Conservation (phyloP, 2,888 invertebrate genomes). For the Dicroscelio sp. region DNA sequence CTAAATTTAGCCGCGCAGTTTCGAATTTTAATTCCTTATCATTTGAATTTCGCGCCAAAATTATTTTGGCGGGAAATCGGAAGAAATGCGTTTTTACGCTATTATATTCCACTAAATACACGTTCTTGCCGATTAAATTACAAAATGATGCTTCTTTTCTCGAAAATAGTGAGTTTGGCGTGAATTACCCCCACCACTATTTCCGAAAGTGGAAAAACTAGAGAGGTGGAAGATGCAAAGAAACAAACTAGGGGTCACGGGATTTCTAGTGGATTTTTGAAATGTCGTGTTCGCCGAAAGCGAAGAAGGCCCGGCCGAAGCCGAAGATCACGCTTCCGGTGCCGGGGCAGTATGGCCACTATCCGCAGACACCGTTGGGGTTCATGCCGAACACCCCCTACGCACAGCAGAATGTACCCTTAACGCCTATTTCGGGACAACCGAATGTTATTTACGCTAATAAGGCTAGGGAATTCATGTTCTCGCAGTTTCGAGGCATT, state of each 20-base stretch:
- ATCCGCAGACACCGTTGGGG: conserved; percentile 89
- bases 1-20: neutral
- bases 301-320: conserved; percentile 85
- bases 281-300: conserved; percentile 63
- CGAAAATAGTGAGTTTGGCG: no score
- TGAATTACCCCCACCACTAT: no score
- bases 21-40: neutral
- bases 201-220: no score
- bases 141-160: no score
- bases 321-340: conserved; percentile 90
- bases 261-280: conserved; percentile 19
- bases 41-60: neutral
- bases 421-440: conserved; percentile 90
- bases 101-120: no score
- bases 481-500: conserved; percentile 95
- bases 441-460: conserved; percentile 92
- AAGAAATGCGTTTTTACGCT: no score
- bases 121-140: no score
- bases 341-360: conserved; percentile 89
- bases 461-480: conserved; percentile 95
- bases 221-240: conserved; percentile 52
- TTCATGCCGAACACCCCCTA: conserved; percentile 88
- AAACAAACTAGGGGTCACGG: neutral
- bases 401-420: conserved; percentile 90
- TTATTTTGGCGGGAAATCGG: neutral